These are phyloP conservation scores for Eumaeus atala DNA, from an alignment of 1,140 invertebrate genomes.

Conservation along the genomic window DNA sequence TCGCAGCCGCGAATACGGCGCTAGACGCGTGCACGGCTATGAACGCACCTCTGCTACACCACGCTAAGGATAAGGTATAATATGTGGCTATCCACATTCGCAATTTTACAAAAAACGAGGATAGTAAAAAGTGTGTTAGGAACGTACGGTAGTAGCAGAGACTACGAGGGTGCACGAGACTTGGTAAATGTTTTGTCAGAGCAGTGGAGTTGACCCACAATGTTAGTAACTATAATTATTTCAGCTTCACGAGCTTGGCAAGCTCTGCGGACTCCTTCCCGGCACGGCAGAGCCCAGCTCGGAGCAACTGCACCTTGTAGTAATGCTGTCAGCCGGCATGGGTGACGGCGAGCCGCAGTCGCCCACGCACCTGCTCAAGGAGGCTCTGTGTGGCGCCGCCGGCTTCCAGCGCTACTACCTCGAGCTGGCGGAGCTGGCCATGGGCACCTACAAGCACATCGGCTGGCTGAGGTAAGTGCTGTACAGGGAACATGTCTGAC, in stretches of 20 bases:
- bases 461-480: conserved; percentile 76
- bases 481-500: no score
- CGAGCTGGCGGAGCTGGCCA: conserved; percentile 94
- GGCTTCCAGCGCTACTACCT: conserved; percentile 93
- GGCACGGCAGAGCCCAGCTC: conserved; percentile 84
- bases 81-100: no score
- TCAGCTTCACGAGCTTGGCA: conserved; percentile 88
- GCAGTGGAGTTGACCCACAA: no score
- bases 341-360: conserved; percentile 80
- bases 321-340: conserved; percentile 92
- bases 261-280: conserved; percentile 93
- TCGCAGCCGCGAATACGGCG: conserved; percentile 75
- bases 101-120: no score
- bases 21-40: conserved; percentile 88
- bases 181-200: no score
- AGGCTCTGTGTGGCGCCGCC: conserved; percentile 91
- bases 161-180: no score
- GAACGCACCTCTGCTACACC: conserved; percentile 92
- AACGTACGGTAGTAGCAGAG: no score
- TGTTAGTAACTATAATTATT: no score
- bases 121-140: no score
- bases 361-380: conserved; percentile 90
- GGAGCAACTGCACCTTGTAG: conserved; percentile 91
- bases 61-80: conserved; percentile 91
- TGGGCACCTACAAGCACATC: conserved; percentile 98